Conservation (phyloP, 2,888 invertebrate species). For the Parelbella ahira region DNA sequence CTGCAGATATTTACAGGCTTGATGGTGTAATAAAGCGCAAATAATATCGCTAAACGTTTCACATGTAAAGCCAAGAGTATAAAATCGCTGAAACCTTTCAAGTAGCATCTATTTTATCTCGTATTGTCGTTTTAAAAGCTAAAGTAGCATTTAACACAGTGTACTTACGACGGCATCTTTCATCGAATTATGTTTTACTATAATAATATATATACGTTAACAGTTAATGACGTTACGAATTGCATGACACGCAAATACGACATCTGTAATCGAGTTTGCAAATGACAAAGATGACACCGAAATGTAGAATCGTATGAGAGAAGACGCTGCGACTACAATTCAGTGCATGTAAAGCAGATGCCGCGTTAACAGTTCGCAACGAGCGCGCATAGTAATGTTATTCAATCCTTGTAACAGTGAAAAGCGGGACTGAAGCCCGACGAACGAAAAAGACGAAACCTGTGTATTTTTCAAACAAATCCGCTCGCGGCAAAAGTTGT, state of each 20-base stretch:
- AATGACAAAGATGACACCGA: slow-evolving; percentile 18
- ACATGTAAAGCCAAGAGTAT: slow-evolving; percentile 52
- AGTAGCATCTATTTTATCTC: slow-evolving; percentile 24
- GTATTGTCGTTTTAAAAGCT: too few relatives aligned
- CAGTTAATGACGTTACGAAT: too few relatives aligned
- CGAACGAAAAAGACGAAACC: slow-evolving; percentile 54
- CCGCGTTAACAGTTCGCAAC: slow-evolving; percentile 21
- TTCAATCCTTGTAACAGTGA: slow-evolving; percentile 65
- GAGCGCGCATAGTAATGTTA: slow-evolving; percentile 37
- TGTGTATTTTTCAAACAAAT: slow-evolving; percentile 73
- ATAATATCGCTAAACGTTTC: slow-evolving; percentile 70
- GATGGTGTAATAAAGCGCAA: slow-evolving; percentile 62
- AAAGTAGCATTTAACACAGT: too few relatives aligned
- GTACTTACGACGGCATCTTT: too few relatives aligned
- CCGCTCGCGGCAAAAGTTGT: slow-evolving; percentile 59
- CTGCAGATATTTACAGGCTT: slow-evolving; percentile 57
- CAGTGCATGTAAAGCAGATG: slow-evolving; percentile 20
- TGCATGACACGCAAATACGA: too few relatives aligned
- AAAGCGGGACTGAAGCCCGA: slow-evolving; percentile 50
- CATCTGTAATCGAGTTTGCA: too few relatives aligned
- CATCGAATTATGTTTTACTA: too few relatives aligned
- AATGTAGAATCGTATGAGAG: slow-evolving; percentile 10
- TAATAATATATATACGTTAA: too few relatives aligned
- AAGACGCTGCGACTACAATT: slow-evolving; percentile 4
- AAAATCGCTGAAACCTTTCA: slow-evolving; percentile 35